Evolutionary conservation across 1,140 invertebrate genomes (phyloP).

Genomic region (Dolichoris vasculosae): DNA sequence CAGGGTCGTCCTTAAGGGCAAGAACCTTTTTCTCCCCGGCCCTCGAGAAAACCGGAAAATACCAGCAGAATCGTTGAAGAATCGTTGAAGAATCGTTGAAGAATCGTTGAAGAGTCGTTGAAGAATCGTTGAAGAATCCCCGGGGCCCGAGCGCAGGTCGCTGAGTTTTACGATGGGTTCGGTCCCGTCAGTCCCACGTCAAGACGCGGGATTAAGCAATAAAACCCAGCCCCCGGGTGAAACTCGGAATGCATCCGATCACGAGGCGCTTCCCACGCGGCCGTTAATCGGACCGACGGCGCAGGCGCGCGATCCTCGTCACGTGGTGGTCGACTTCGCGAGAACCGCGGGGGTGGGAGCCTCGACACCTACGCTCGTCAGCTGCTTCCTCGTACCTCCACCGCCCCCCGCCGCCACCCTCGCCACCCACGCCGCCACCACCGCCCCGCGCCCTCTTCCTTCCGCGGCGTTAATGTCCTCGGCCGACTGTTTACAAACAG

Average conservation of each 20-base stretch:
- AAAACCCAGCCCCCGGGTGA: too few species aligned
- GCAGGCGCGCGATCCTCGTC: neutral
- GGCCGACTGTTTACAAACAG: conserved; percentile 63
- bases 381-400: neutral
- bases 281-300: neutral
- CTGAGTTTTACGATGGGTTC: too few species aligned
- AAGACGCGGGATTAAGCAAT: too few species aligned
- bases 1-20: neutral
- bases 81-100: too few species aligned
- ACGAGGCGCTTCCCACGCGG: too few species aligned
- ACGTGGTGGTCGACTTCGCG: neutral
- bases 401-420: neutral
- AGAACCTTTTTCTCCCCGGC: neutral
- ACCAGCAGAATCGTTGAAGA: too few species aligned
- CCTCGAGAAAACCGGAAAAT: too few species aligned
- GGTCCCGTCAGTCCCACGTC: too few species aligned
- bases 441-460: conserved; percentile 45
- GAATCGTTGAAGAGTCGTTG: too few species aligned
- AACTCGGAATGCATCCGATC: neutral
- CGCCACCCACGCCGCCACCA: conserved; percentile 51
- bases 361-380: too few species aligned
- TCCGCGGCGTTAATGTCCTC: conserved; percentile 53
- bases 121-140: too few species aligned
- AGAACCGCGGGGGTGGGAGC: neutral
- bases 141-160: too few species aligned